Evolutionary conservation across 2,113 vertebrate species (phyloP).

Genomic region (Balaeniceps rex): DNA sequence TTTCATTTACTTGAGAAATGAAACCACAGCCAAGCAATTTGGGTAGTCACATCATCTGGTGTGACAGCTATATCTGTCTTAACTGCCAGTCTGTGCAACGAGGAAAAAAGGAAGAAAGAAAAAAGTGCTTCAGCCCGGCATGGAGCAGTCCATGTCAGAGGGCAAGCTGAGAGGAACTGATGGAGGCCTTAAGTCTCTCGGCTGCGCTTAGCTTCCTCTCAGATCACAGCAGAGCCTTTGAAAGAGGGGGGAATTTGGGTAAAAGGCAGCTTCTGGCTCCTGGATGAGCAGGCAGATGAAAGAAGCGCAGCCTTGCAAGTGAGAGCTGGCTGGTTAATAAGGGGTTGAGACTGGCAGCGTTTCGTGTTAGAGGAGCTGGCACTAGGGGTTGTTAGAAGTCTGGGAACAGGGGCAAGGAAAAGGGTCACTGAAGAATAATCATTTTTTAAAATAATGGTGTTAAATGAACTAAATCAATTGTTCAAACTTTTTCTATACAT

Average conservation of each 20-base stretch:
- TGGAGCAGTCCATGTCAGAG: accelerated
- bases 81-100: background rate
- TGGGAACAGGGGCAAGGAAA: background rate
- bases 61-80: slow-evolving; percentile 1
- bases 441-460: accelerated
- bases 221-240: background rate
- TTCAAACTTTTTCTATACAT: background rate
- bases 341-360: background rate
- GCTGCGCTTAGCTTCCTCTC: background rate
- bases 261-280: background rate
- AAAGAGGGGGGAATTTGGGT: background rate
- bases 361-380: background rate
- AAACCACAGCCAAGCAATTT: background rate
- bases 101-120: background rate
- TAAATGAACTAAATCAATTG: background rate
- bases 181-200: background rate
- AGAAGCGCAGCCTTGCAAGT: background rate
- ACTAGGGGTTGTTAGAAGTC: background rate
- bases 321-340: background rate
- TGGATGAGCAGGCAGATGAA: background rate
- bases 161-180: background rate
- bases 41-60: background rate
- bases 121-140: background rate
- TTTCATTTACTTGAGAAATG: slow-evolving; percentile 31
- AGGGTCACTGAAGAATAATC: background rate